phyloP scores from a whole-genome alignment of 2,113 vertebrate species.

The Grantiella picta region DNA sequence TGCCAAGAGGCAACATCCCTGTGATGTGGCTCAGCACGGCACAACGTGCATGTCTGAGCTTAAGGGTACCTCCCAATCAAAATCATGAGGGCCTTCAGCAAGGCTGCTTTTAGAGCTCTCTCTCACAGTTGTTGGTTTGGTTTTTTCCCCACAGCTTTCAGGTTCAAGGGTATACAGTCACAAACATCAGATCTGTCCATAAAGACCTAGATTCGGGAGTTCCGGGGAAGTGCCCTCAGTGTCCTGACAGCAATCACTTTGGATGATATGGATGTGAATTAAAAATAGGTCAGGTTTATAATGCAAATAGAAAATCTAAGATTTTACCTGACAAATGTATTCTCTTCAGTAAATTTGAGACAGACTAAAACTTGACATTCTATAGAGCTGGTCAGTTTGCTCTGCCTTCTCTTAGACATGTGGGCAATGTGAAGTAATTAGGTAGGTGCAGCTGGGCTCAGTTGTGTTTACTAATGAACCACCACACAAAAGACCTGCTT shows the following conservation, averaged over 20 bases:
- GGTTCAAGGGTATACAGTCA: not conserved
- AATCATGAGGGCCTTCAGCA: not conserved
- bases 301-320: not conserved
- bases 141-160: accelerated
- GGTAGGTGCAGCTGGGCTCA: not conserved
- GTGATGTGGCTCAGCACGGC: not conserved
- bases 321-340: not conserved
- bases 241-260: not conserved
- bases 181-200: not conserved
- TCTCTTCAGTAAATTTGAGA: not conserved
- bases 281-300: not conserved
- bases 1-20: not conserved
- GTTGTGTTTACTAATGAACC: not conserved
- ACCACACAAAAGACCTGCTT: not conserved
- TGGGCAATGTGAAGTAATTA: not conserved
- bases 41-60: accelerated
- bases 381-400: not conserved
- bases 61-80: not conserved
- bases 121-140: not conserved
- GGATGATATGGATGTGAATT: not conserved
- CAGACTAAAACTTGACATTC: not conserved
- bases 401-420: not conserved
- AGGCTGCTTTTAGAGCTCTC: not conserved
- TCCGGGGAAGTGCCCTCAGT: not conserved
- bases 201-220: not conserved